Evolutionary conservation across 2,888 invertebrate genomes (phyloP).

Genomic region (Rhagium mordax): DNA sequence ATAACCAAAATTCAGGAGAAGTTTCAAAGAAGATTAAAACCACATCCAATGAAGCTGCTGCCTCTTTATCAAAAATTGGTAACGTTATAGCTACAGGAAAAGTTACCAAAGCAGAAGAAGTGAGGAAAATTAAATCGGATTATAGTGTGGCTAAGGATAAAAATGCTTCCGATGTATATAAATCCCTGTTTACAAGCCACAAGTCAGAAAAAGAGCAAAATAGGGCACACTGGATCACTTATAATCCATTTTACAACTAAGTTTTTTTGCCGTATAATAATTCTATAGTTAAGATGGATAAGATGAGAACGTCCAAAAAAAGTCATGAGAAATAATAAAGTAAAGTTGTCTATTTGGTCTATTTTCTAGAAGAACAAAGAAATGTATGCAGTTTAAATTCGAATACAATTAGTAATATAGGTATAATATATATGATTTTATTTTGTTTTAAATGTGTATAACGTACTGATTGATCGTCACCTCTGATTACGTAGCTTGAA

Average conservation of each 20-base stretch:
- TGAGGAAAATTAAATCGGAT: conserved; percentile 83
- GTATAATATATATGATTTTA: too few species aligned
- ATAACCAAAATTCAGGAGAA: conserved; percentile 40
- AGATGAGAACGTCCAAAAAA: too few species aligned
- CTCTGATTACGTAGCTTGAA: too few species aligned
- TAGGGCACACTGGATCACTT: conserved; percentile 97
- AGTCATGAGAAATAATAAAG: too few species aligned
- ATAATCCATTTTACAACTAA: conserved; percentile 92
- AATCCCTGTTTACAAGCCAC: conserved; percentile 95
- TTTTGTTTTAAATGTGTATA: too few species aligned
- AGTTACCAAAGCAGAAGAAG: conserved; percentile 70
- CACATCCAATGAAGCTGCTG: conserved; percentile 1
- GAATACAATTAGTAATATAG: too few species aligned
- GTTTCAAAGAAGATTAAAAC: conserved; percentile 49
- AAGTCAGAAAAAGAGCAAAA: conserved; percentile 88
- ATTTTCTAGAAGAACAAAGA: too few species aligned
- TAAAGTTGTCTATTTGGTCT: too few species aligned
- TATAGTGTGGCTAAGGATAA: conserved; percentile 94
- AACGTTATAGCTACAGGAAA: conserved; percentile 60
- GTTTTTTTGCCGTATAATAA: neutral
- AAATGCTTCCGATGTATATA: conserved; percentile 90
- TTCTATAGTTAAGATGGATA: too few species aligned
- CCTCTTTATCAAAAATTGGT: conserved; percentile 55
- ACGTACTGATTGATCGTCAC: too few species aligned
- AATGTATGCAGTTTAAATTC: too few species aligned